These are phyloP conservation scores for Megatriorchis doriae DNA, from an alignment of 2,113 vertebrate species.

Conservation along the genomic window DNA sequence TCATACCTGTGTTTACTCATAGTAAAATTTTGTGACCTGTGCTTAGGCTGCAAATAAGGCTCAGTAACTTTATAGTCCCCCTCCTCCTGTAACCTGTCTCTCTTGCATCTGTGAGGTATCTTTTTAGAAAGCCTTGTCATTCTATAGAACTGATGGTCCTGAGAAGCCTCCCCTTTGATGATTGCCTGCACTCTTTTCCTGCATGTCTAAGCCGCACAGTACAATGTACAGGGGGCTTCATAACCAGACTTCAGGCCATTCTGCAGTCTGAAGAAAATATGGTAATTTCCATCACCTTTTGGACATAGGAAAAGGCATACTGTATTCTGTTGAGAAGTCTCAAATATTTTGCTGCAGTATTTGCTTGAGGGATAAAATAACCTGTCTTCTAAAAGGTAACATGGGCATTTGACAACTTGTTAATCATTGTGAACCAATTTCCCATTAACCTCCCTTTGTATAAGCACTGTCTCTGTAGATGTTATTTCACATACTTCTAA, in stretches of 20 bases:
- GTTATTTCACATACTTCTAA: background rate
- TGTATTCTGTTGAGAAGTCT: background rate
- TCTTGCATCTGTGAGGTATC: background rate
- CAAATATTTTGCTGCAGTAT: background rate
- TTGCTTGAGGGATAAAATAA: background rate
- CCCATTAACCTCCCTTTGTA: background rate
- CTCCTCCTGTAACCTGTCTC: background rate
- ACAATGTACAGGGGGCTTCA: background rate
- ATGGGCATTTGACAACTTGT: background rate
- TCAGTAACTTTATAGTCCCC: background rate
- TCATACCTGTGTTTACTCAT: background rate
- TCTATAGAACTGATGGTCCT: background rate
- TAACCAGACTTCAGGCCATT: background rate
- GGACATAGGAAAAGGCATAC: background rate
- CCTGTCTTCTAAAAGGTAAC: background rate
- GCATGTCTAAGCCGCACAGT: fast-evolving
- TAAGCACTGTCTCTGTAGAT: background rate
- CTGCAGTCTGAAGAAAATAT: background rate
- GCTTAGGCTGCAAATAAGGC: background rate
- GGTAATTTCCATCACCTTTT: background rate
- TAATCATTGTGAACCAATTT: background rate
- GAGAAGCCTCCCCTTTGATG: too few relatives aligned
- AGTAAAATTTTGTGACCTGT: background rate
- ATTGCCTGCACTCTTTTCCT: background rate
- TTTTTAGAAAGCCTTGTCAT: background rate